Evolutionary conservation across 2,888 invertebrate genomes (phyloP).

Genomic region (Chymomyza amoena): DNA sequence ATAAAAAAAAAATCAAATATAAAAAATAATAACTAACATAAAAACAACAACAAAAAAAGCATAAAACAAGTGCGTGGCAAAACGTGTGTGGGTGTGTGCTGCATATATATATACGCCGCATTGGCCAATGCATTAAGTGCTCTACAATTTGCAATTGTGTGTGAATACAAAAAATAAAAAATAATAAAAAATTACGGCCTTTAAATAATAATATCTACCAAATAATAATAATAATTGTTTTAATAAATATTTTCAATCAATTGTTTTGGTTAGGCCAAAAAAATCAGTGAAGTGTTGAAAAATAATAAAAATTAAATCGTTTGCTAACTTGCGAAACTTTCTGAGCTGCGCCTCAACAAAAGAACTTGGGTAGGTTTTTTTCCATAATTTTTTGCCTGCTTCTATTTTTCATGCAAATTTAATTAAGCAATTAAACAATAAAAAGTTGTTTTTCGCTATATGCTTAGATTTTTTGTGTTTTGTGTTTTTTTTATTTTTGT

Average conservation of each 20-base stretch:
- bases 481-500: conserved; percentile 21
- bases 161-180: not conserved
- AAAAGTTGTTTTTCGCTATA: conserved; percentile 8
- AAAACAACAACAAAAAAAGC: conserved; percentile 1
- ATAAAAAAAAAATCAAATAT: not conserved
- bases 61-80: conserved; percentile 37
- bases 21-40: not conserved
- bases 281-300: conserved; percentile 59
- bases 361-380: conserved; percentile 62
- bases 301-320: not conserved
- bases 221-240: not conserved
- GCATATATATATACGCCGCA: not conserved
- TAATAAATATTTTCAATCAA: not conserved
- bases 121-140: conserved; percentile 32
- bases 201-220: no score
- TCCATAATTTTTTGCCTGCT: conserved; percentile 1
- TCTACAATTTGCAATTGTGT: conserved; percentile 18
- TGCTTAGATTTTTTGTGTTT: conserved; percentile 22
- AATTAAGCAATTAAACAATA: conserved; percentile 63
- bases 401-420: conserved; percentile 57
- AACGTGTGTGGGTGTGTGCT: conserved; percentile 3
- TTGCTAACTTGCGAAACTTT: not conserved
- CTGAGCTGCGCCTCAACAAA: conserved; percentile 47
- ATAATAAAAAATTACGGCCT: not conserved
- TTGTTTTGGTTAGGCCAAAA: conserved; percentile 43